Evolutionary conservation across 2,888 invertebrate species (phyloP).

Genomic region (Agonopterix heracliana): DNA sequence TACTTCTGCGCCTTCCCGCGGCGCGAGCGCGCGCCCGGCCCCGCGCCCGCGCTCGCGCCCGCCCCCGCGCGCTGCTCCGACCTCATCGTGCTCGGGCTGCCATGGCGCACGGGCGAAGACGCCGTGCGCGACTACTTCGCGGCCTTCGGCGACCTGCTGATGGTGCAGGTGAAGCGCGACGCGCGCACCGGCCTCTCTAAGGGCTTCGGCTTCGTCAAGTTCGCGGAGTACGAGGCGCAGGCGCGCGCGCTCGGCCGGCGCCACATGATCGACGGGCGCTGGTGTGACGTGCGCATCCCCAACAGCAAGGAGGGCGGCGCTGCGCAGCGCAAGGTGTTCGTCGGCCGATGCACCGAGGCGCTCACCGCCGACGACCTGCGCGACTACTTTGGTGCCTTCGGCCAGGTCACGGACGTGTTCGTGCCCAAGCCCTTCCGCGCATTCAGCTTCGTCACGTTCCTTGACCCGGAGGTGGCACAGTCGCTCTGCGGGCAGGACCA

Average conservation of each 20-base stretch:
- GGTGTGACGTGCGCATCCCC: conserved; percentile 84
- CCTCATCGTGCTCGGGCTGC: conserved; percentile 85
- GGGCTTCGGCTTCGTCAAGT: conserved; percentile 84
- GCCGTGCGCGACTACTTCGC: conserved; percentile 83
- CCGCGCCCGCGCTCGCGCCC: conserved; percentile 44
- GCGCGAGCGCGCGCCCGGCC: conserved; percentile 84
- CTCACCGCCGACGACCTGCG: conserved; percentile 86
- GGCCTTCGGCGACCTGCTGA: conserved; percentile 80
- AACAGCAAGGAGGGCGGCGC: conserved; percentile 81
- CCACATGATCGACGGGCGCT: conserved; percentile 82
- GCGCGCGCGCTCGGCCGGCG: conserved; percentile 78
- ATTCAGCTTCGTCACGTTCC: conserved; percentile 89
- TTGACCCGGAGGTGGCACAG: conserved; percentile 53
- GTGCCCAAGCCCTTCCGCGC: conserved; percentile 91
- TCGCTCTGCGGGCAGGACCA: conserved; percentile 81
- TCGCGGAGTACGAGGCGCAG: conserved; percentile 80
- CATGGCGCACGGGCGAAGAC: conserved; percentile 86
- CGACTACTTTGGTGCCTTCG: conserved; percentile 85
- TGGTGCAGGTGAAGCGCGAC: conserved; percentile 77
- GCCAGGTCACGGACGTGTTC: conserved; percentile 91
- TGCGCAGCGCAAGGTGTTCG: conserved; percentile 86
- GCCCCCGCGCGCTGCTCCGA: conserved; percentile 78
- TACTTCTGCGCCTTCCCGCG: conserved; percentile 87
- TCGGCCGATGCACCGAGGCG: conserved; percentile 89
- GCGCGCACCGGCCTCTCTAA: conserved; percentile 79